phyloP scores from a whole-genome alignment of 2,888 invertebrate species.

The Tenthredo notha region DNA sequence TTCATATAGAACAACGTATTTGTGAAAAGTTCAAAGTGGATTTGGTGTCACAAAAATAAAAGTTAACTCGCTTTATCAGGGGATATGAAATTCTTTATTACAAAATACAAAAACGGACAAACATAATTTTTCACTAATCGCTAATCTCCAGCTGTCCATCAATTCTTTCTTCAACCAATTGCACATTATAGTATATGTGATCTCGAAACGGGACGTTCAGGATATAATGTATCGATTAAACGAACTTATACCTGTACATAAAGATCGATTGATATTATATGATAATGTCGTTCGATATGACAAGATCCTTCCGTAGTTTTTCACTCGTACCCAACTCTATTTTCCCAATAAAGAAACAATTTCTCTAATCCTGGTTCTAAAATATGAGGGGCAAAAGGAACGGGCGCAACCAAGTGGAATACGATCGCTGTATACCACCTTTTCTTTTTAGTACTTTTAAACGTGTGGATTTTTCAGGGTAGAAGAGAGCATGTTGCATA shows the following conservation, averaged over 20 bases:
- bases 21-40: neutral
- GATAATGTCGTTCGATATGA: conserved; percentile 1
- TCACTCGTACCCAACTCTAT: neutral
- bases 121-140: neutral
- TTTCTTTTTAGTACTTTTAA: neutral
- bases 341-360: conserved; percentile 9
- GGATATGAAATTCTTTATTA: neutral
- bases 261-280: neutral
- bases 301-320: neutral
- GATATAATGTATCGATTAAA: neutral
- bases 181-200: neutral
- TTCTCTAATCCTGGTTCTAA: neutral
- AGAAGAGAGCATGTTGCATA: neutral
- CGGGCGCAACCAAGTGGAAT: neutral
- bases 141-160: neutral
- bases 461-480: neutral
- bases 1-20: neutral
- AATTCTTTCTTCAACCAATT: neutral
- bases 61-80: neutral
- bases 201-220: neutral
- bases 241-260: neutral
- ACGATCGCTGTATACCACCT: neutral
- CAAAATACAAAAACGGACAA: neutral
- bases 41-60: neutral
- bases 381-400: neutral